Conservation (phyloP, 2,888 invertebrate genomes). For the Scelioninae gen. 1 region DNA sequence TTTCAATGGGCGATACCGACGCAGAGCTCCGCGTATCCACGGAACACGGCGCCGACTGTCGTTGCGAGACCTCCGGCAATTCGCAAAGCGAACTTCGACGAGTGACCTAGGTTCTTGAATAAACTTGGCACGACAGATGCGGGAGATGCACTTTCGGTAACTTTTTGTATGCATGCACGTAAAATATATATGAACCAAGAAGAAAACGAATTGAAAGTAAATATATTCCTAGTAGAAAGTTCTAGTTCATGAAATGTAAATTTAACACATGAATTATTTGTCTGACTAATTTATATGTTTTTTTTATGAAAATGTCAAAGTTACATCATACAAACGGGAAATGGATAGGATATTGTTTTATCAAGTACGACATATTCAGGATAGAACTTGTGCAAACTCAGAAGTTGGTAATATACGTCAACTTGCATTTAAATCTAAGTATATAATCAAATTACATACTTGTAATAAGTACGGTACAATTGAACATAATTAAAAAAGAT, state of each 20-base stretch:
- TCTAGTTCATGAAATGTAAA: too few relatives aligned
- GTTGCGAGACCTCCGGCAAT: conserved; percentile 71
- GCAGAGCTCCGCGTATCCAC: conserved; percentile 78
- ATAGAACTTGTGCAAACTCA: conserved; percentile 21
- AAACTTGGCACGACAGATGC: conserved; percentile 50
- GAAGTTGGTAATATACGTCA: conserved; percentile 16
- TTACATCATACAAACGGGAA: conserved; percentile 1
- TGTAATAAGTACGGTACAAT: too few relatives aligned
- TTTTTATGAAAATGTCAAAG: conserved; percentile 4
- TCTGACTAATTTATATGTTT: too few relatives aligned
- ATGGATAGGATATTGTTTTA: conserved; percentile 18
- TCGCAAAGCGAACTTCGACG: conserved; percentile 71
- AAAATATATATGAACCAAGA: conserved; percentile 20
- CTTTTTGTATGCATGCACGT: conserved; percentile 12
- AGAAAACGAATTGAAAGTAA: conserved; percentile 31
- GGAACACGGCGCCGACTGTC: conserved; percentile 74
- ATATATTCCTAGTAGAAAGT: too few relatives aligned
- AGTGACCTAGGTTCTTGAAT: conserved; percentile 69
- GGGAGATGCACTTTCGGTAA: conserved; percentile 54
- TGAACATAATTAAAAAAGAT: background rate
- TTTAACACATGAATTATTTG: too few relatives aligned
- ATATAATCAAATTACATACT: conserved; percentile 25
- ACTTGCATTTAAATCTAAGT: conserved; percentile 16
- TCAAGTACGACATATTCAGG: conserved; percentile 16
- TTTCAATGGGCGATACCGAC: conserved; percentile 83